Evolutionary conservation across 2,888 invertebrate species (phyloP), one percentile per base, ranked within the genome.

Genomic region (Bursaphelenchus okinawaensis): DNA sequence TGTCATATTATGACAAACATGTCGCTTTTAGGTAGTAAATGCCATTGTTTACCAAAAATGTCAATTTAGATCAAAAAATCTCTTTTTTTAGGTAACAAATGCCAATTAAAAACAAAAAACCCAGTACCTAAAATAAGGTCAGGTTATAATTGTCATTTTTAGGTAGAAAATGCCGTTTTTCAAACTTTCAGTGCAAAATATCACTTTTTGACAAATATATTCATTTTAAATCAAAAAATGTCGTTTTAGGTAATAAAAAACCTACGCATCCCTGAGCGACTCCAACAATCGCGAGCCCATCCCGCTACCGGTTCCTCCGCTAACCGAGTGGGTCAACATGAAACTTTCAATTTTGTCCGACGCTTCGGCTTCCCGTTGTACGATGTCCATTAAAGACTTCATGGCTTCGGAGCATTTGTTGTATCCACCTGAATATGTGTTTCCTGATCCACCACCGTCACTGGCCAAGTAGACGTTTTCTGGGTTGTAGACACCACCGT

Each of bases 331-430:
- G 79, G 96, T 96, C 63, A 98, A 85, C 26, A 96, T 92, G 86
- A 99, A 98, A 1, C 96, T 96, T 89, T 98, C 96, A 60, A 99
- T 87, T 82, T 93, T 93, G 83, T 99, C 96, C 84, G 94, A 93
- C 56, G 94, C 94, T 84, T 98, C 98, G 4, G 95, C 96, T 85
- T 98, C 96, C 76, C 95, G 88, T 84, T 96, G 95, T 66, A 98
- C 91, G 65, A 98, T 96, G 85, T 98, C 75, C 66, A 78, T 67
- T 24, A 78, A 71, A 8, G 31, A 16, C 28, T 69, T 70, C 62
- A 26, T 67, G 68, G 75, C 85, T 54, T 54, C 54, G 3, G 16
- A 16, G 12, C 54, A 12, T 22, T 51, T 31, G 2, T 9, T 19
- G 83, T 90, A 95, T 0, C 98, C 98, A 20, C 91, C 91, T 0